Base-by-base conservation (phyloP, 1,140 invertebrate genomes). In the Stratiolaelaps scimitus region DNA sequence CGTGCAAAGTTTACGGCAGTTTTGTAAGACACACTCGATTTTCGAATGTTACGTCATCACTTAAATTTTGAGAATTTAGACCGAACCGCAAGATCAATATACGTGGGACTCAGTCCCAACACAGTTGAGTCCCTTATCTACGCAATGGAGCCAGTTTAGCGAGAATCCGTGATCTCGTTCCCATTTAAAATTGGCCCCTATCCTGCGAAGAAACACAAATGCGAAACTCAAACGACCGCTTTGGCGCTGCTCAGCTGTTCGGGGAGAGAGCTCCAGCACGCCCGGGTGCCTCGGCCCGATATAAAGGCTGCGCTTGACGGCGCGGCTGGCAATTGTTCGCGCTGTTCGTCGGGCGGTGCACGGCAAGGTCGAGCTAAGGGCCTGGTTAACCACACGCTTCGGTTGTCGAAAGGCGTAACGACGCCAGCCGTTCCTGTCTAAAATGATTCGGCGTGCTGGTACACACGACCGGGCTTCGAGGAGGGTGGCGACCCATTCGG, bases 121-220 rank as follows among this genome's bases (percentile, higher is more conserved):
- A 17, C 34, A 60, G 13, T 26, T 10, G 26, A 28, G 28, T 48
- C 47, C 15, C 15, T 48, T 28, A 28, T 48, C 47, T 60, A 60
- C 53, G 10, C 15, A 29, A 29, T 26, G 15, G 17, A 26, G 15
- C 53, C 23, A 34, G 4, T 60, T 60, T 60, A 34, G 20, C 1
- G 26, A 26, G 10, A 26, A 60, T 60, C 53, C 15, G 26, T 34
- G 10, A 10, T 2, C 34, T 17, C 4, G 23, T 20, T 60, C 23
- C 53, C 23, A 60, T 60, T 15, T 26, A 26, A 60, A 60, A 60
- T 60, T 60, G 53, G 53, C 26, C 53, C 26, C 53, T 19, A 60
- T 26, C 53, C 23, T 34, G 28, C 7, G 19, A 60, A 60, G 53
- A 60, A 60, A 60, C 53, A 26, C 53, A 60, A 60, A 60, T 20